Conservation (phyloP, 1,140 invertebrate species). For the Acromyrmex heyeri region DNA sequence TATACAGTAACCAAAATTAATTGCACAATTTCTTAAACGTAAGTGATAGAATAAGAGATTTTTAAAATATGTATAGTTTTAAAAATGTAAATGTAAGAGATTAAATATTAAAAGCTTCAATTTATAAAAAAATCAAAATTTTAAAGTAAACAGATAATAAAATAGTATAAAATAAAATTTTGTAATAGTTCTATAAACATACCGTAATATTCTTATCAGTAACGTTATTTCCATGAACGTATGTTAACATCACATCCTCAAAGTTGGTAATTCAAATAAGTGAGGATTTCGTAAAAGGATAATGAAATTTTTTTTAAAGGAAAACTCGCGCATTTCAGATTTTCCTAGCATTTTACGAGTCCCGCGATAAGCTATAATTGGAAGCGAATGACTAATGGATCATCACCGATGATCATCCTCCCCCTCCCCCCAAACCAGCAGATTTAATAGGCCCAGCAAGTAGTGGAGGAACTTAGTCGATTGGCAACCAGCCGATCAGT, state of each 20-base stretch:
- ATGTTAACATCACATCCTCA: too few relatives aligned
- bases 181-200: too few relatives aligned
- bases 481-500: background rate
- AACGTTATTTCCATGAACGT: too few relatives aligned
- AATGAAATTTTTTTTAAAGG: background rate
- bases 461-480: conserved; percentile 22
- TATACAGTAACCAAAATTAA: background rate
- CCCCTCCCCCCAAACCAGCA: background rate
- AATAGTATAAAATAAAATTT: too few relatives aligned
- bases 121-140: too few relatives aligned
- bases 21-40: background rate
- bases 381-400: background rate
- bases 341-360: background rate
- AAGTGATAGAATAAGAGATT: background rate
- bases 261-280: too few relatives aligned
- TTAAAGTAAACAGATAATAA: too few relatives aligned
- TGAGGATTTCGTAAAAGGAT: background rate
- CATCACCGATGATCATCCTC: background rate
- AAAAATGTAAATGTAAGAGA: too few relatives aligned
- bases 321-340: background rate
- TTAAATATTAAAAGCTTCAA: too few relatives aligned
- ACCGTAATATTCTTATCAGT: too few relatives aligned
- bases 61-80: background rate
- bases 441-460: conserved; percentile 1
- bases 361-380: background rate